Evolutionary conservation across 1,140 invertebrate genomes (phyloP), one percentile per base, ranked within the genome.

Genomic region (Teleogryllus occipitalis): DNA sequence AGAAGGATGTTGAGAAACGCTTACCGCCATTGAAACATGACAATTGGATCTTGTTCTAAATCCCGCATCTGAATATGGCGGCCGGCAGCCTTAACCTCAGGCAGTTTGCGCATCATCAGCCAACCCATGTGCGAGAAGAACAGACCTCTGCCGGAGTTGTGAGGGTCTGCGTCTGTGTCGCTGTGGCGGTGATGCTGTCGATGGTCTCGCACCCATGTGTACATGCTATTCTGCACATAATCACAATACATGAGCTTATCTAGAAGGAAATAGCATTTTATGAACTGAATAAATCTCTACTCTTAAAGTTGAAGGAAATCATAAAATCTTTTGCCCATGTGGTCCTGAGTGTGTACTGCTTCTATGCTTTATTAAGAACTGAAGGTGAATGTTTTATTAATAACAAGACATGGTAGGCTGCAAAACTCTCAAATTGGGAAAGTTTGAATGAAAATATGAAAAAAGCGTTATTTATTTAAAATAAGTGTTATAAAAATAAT

Each of bases 11-110:
- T 39, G 27, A 5, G 48, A 7, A 7, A 14, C 77, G 77, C 22
- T 82, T 82, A 83, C 82, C 78, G 89, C 81, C 85, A 84, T 82
- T 92, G 91, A 79, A 90, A 87, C 77, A 82, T 83, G 47, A 90
- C 85, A 7, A 92, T 85, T 14, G 88, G 88, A 84, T 92, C 90
- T 21, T 82, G 83, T 77, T 85, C 82, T 18, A 92, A 83, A 83
- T 92, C 91, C 47, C 84, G 86, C 8, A 90, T 81, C 82, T 91
- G 89, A 7, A 92, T 83, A 49, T 82, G 82, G 76, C 86, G 86
- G 8, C 90, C 90, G 82, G 89, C 90, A 7, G 82, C 83, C 76
- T 85, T 88, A 75, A 91, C 82, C 12, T 82, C 82, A 39, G 84
- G 84, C 79, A 84, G 84, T 65, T 84, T 84, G 39, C 81, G 82